Base-by-base conservation (phyloP, 2,113 vertebrate genomes). In the Oophaga pumilio region DNA sequence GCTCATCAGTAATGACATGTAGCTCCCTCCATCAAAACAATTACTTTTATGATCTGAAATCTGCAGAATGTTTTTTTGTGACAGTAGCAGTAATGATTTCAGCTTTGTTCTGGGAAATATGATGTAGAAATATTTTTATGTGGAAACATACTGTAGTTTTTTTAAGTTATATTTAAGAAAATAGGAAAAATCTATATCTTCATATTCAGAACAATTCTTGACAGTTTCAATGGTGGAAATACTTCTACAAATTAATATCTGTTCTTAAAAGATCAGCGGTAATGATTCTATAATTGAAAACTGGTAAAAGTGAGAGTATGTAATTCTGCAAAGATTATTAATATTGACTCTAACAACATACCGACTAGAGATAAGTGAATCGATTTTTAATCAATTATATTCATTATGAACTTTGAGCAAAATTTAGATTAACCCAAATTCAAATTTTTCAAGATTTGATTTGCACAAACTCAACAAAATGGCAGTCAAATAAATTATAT, bases 1-100 rank as follows among this genome's bases (percentile, higher is more conserved):
- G 28, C 79, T 76, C 50, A 57, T 82, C 28, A 62, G 78, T 50
- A 78, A 49, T 74, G 64, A 57, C 26, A 53, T 64, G 59, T 24
- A 73, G 33, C 78, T 82, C 66, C 78, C 76, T 82, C 64, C 52
- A 18, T 82, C 66, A 87, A 74, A 87, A 74, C 64, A 87, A 74
- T 82, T 79, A 71, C 18, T 71, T 82, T 26, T 87, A 71, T 33
- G 66, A 71, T 50, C 17, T 87, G 52, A 11, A 78, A 10, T 78
- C 43, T 56, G 26, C 22, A 86, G 59, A 64, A 60, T 43, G 56
- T 11, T 62, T 68, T 26, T 43, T 69, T 82, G 62, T 83, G 80
- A 83, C 81, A 83, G 18, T 68, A 14, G 5, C 64, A 83, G n/a
- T 24, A 68, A 69, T 69, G 62, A 69, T 26, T 52, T 83, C 33